Conservation (phyloP, 2,888 invertebrate species). For the Trichopria drosophilae region DNA sequence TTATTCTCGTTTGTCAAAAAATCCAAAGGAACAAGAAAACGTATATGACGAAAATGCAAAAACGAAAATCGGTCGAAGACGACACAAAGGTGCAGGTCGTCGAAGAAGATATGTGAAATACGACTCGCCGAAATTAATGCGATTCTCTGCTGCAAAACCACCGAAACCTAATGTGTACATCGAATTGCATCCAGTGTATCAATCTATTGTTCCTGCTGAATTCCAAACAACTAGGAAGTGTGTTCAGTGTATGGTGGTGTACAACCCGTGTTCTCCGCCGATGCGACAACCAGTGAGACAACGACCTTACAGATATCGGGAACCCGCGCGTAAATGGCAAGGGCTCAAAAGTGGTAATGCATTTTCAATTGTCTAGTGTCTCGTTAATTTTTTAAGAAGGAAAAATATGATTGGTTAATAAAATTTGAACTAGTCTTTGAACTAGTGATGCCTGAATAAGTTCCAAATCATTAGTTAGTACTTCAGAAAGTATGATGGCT, state of each 20-base stretch:
- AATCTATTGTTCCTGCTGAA: constrained; percentile 31
- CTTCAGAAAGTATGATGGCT: too few relatives aligned
- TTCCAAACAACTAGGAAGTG: constrained; percentile 46
- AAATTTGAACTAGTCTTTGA: too few relatives aligned
- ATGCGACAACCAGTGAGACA: constrained; percentile 17
- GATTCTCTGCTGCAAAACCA: too few relatives aligned
- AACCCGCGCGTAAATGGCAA: constrained; percentile 43
- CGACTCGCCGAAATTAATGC: constrained; percentile 14
- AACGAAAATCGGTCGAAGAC: too few relatives aligned
- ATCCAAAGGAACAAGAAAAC: not conserved
- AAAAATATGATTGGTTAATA: too few relatives aligned
- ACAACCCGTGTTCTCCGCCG: constrained; percentile 50
- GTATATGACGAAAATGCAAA: too few relatives aligned
- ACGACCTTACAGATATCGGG: constrained; percentile 22
- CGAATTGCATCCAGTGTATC: constrained; percentile 48
- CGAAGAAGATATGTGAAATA: constrained; percentile 37
- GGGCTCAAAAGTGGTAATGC: constrained; percentile 51
- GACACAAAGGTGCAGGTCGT: too few relatives aligned
- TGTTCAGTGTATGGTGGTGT: constrained; percentile 50
- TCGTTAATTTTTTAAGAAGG: too few relatives aligned
- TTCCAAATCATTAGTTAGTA: too few relatives aligned
- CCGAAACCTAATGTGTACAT: constrained; percentile 52
- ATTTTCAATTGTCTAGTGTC: too few relatives aligned
- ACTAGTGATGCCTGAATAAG: too few relatives aligned
- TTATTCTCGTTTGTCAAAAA: too few relatives aligned